Conservation (phyloP, 2,888 invertebrate species). For the Pogonocherus hispidulus region DNA sequence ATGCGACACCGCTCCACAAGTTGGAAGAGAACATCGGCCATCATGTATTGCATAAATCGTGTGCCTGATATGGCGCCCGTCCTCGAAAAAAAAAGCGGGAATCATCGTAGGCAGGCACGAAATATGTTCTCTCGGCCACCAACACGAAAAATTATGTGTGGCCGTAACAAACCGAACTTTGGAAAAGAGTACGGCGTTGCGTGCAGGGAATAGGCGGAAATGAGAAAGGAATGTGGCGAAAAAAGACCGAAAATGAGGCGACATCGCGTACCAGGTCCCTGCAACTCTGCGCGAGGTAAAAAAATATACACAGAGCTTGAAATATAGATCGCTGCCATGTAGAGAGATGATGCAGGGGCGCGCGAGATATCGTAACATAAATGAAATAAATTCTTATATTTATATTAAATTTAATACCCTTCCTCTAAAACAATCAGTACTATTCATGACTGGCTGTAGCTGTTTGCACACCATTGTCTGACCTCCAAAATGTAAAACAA, state of each 20-base stretch:
- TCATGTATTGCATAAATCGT: constrained; percentile 47
- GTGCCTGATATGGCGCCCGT: constrained; percentile 47
- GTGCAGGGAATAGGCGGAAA: constrained; percentile 63
- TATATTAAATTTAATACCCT: too few species aligned
- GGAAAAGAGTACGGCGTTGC: constrained; percentile 58
- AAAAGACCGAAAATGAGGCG: constrained; percentile 64
- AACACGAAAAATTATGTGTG: constrained; percentile 62
- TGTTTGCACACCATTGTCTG: too few species aligned
- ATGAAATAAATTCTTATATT: too few species aligned
- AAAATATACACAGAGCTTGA: constrained; percentile 58
- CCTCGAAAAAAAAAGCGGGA: constrained; percentile 38
- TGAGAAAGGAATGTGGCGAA: constrained; percentile 62
- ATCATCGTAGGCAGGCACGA: constrained; percentile 56
- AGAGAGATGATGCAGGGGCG: constrained; percentile 45
- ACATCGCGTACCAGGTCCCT: constrained; percentile 66
- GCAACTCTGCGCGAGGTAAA: constrained; percentile 37
- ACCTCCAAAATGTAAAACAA: too few species aligned
- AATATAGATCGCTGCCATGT: constrained; percentile 64
- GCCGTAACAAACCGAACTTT: constrained; percentile 58
- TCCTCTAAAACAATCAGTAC: too few species aligned
- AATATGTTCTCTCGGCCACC: constrained; percentile 56
- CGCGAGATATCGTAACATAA: constrained; percentile 12
- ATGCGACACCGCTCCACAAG: constrained; percentile 13
- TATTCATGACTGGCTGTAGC: too few species aligned
- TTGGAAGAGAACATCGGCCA: constrained; percentile 36